A percentile compares a stretch with the other conserved stretches of the same genome.
These are phyloP conservation scores for Rallus crepitans DNA, from an alignment of 2,797 vertebrate species.

Conservation along the genomic window DNA sequence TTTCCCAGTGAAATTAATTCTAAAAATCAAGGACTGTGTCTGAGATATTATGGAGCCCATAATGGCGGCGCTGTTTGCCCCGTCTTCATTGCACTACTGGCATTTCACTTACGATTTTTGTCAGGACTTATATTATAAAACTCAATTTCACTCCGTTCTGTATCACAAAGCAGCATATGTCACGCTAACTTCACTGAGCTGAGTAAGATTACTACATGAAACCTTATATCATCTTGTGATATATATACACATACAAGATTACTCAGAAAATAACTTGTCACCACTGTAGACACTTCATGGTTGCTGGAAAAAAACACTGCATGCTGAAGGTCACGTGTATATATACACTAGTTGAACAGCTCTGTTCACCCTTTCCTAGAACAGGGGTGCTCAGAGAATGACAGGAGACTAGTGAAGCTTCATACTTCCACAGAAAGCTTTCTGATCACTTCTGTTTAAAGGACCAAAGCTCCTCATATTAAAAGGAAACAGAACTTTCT, in stretches of 20 bases:
- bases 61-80: constrained; percentile 17
- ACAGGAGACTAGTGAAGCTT: not conserved
- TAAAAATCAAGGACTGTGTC: constrained; percentile 60
- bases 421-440: not conserved
- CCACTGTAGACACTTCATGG: constrained; percentile 48
- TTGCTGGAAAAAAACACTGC: constrained; percentile 23
- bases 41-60: constrained; percentile 36
- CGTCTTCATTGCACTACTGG: not conserved
- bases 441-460: not conserved
- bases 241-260: constrained; percentile 57
- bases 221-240: constrained; percentile 55
- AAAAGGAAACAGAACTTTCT: not conserved
- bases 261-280: constrained; percentile 63
- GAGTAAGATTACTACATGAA: constrained; percentile 48
- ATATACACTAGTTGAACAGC: not conserved
- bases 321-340: constrained; percentile 44
- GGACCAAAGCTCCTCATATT: not conserved
- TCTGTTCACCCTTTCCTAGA: constrained; percentile 1
- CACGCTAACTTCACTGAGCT: constrained; percentile 38
- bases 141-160: constrained; percentile 49
- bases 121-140: constrained; percentile 53
- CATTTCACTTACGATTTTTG: constrained; percentile 56
- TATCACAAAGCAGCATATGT: constrained; percentile 65
- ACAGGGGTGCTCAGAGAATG: not conserved
- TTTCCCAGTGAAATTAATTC: constrained; percentile 62